These are phyloP conservation scores for Drosophila pectinifera DNA, from an alignment of 1,140 invertebrate genomes.

Conservation along the genomic window DNA sequence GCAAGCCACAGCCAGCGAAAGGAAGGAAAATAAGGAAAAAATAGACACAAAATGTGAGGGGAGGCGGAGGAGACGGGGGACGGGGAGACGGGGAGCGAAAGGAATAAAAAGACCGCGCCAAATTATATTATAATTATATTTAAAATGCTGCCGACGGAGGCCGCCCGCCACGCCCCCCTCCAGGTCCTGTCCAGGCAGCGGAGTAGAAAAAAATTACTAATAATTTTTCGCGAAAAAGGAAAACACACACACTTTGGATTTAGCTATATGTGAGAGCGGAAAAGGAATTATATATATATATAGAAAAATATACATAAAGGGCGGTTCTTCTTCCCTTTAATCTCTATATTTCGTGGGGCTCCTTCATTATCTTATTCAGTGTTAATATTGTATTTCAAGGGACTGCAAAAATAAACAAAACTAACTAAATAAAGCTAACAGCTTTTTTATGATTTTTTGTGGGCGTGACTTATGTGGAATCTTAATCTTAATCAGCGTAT, in stretches of 20 bases:
- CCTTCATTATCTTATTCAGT: neutral
- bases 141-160: slow-evolving; percentile 70
- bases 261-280: slow-evolving; percentile 8
- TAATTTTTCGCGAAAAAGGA: slow-evolving; percentile 48
- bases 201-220: slow-evolving; percentile 46
- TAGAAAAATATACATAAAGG: neutral
- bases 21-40: slow-evolving; percentile 1
- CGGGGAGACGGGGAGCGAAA: slow-evolving; percentile 45
- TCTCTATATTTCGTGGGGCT: neutral
- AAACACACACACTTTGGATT: slow-evolving; percentile 22
- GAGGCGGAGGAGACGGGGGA: slow-evolving; percentile 7
- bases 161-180: slow-evolving; percentile 27
- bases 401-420: too few species aligned
- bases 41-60: slow-evolving; percentile 40
- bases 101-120: slow-evolving; percentile 46
- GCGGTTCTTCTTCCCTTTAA: neutral
- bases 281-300: neutral
- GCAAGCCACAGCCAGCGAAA: slow-evolving; percentile 29
- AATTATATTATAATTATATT: slow-evolving; percentile 84
- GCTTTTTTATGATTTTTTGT: too few species aligned
- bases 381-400: neutral
- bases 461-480: too few species aligned
- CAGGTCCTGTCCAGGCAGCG: slow-evolving; percentile 12
- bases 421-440: too few species aligned
- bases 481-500: too few species aligned